Evolutionary conservation across 2,888 invertebrate species (phyloP), one percentile per base, ranked within the genome.

Genomic region (Heliconius charithonia): DNA sequence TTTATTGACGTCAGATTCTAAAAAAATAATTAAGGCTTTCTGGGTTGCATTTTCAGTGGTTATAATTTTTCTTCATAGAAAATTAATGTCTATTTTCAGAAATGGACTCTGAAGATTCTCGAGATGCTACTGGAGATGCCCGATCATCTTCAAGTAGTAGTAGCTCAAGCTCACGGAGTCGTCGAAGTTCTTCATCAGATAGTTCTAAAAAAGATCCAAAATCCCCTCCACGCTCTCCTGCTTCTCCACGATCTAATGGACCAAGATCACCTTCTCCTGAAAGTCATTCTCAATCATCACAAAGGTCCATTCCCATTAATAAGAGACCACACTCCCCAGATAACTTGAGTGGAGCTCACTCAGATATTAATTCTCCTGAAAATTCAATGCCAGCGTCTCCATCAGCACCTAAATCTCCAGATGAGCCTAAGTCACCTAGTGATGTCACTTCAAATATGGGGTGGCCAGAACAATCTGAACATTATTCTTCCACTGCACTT

Each of bases 81-180:
- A 25, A 37, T 70, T n/a, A 29, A 59, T 41, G 72, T 83, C 90
- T 90, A 83, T 86, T 92, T 91, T 81, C 93, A 95, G 95, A 89
- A 85, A 96, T 96, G 96, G 96, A 96, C 89, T 96, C 96, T 29
- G 96, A 96, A 89, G 96, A 96, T 89, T 96, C 96, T 82, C 92
- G 93, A 85, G 96, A 95, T 91, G 95, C 91, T 84, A 86, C 87
- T 85, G 89, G 91, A 85, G 89, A 92, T 88, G 90, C 88, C 84
- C 91, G 89, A 80, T 91, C 94, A 83, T 92, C 95, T 83, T 93
- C 95, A 81, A 94, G 94, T 89, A 93, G 94, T 88, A 94, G 94
- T 90, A 95, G 95, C 84, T 91, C 94, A 80, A 92, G 91, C 84
- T 94, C 94, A 71, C 90, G 93, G 81, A 94, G 94, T 85, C 87